Percentiles rank a stretch among this genome's conserved stretches.
phyloP scores from a whole-genome alignment of 2,113 vertebrate species.

The Panthera uncia region DNA sequence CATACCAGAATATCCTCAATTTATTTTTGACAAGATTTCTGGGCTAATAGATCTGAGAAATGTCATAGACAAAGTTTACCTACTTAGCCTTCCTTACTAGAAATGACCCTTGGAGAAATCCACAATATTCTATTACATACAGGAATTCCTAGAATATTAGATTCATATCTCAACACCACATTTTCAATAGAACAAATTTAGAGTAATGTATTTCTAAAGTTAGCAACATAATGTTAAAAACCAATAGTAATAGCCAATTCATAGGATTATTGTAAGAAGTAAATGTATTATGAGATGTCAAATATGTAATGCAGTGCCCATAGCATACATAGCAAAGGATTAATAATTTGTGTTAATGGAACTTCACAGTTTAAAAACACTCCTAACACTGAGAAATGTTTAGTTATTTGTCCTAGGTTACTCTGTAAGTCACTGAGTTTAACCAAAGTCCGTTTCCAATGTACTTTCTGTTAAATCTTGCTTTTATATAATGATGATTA shows the following conservation, averaged over 20 bases:
- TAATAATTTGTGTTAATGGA: not conserved
- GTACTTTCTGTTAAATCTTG: not conserved
- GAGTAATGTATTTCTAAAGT: not conserved
- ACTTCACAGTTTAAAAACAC: not conserved
- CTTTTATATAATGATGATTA: not conserved
- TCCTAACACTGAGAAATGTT: not conserved
- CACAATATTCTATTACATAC: not conserved
- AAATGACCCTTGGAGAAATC: not conserved
- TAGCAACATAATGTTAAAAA: not conserved
- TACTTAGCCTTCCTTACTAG: not conserved
- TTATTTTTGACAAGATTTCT: not conserved
- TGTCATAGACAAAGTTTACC: not conserved
- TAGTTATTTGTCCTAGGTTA: not conserved
- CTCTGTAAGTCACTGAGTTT: not conserved
- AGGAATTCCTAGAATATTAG: not conserved
- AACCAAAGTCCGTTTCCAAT: not conserved
- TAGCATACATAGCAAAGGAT: not conserved
- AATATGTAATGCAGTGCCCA: not conserved
- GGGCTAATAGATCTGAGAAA: not conserved
- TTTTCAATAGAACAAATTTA: conserved; percentile 11
- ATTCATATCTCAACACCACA: not conserved
- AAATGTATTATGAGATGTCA: not conserved
- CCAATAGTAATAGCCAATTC: not conserved
- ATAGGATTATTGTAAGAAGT: not conserved
- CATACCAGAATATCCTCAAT: not conserved